These are phyloP conservation scores for Pristionchus exspectatus DNA, from an alignment of 2,888 invertebrate species.

Conservation along the genomic window DNA sequence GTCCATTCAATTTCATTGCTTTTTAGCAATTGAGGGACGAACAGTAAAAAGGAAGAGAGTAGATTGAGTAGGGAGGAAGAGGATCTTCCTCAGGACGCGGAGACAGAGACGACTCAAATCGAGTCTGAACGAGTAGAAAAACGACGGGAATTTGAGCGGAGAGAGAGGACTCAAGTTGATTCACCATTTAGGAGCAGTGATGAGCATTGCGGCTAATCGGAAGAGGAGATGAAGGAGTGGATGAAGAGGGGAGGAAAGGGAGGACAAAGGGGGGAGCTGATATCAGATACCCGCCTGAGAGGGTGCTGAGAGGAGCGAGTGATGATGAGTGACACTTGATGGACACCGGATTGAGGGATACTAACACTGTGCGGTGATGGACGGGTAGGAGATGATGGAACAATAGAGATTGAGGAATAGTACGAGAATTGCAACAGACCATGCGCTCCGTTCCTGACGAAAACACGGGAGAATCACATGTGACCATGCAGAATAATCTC, in stretches of 20 bases:
- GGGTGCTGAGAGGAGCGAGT: not conserved
- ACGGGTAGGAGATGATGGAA: not conserved
- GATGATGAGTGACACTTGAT: conserved; percentile 41
- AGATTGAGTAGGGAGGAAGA: not conserved
- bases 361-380: conserved; percentile 25
- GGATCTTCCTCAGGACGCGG: not conserved
- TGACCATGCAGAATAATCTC: too few relatives aligned
- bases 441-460: too few relatives aligned
- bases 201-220: conserved; percentile 29
- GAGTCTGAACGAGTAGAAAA: conserved; percentile 27
- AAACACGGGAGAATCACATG: too few relatives aligned
- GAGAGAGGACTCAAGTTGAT: not conserved
- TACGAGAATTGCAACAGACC: not conserved
- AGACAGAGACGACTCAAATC: conserved; percentile 33
- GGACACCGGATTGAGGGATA: conserved; percentile 21
- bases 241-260: not conserved
- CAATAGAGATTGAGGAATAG: not conserved
- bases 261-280: conserved; percentile 4
- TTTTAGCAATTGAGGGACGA: not conserved
- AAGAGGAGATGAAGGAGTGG: not conserved
- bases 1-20: too few relatives aligned
- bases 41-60: not conserved
- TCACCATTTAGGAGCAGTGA: conserved; percentile 45
- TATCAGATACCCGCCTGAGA: conserved; percentile 35
- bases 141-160: not conserved